Conservation (phyloP, 2,113 vertebrate species). For the Axis porcinus region DNA sequence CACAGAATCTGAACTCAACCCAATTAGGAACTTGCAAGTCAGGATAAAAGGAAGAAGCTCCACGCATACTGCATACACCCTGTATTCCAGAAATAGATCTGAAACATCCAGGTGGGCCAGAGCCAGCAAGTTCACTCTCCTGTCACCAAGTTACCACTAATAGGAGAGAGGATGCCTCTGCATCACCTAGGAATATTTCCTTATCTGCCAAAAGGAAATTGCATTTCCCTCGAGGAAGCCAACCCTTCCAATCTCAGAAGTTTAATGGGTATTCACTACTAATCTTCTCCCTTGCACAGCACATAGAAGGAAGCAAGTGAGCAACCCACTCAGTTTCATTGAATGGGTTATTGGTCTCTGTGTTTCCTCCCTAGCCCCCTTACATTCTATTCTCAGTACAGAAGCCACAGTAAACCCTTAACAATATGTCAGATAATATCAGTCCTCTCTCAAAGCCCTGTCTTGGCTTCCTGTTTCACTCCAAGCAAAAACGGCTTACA, state of each 20-base stretch:
- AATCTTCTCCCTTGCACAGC: not conserved
- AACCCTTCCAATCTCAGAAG: conserved; percentile 37
- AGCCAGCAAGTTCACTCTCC: conserved; percentile 32
- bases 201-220: conserved; percentile 40
- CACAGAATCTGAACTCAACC: conserved; percentile 60
- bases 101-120: conserved; percentile 50
- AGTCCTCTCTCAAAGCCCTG: not conserved
- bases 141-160: conserved; percentile 54
- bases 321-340: not conserved
- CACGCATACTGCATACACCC: conserved; percentile 1
- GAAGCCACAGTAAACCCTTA: not conserved
- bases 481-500: not conserved
- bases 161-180: conserved; percentile 29
- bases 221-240: conserved; percentile 19
- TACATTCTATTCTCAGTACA: not conserved
- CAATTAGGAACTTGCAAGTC: conserved; percentile 64
- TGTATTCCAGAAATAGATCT: conserved; percentile 65
- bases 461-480: not conserved
- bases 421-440: not conserved
- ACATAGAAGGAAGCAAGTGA: not conserved
- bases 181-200: conserved; percentile 20
- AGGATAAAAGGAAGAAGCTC: conserved; percentile 40
- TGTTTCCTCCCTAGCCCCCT: not conserved
- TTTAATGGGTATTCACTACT: conserved; percentile 5
- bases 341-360: not conserved